A percentile compares a stretch with the other conserved stretches of the same genome.
Conservation (phyloP, 2,888 invertebrate genomes). For the Mechanitis mazaeus region DNA sequence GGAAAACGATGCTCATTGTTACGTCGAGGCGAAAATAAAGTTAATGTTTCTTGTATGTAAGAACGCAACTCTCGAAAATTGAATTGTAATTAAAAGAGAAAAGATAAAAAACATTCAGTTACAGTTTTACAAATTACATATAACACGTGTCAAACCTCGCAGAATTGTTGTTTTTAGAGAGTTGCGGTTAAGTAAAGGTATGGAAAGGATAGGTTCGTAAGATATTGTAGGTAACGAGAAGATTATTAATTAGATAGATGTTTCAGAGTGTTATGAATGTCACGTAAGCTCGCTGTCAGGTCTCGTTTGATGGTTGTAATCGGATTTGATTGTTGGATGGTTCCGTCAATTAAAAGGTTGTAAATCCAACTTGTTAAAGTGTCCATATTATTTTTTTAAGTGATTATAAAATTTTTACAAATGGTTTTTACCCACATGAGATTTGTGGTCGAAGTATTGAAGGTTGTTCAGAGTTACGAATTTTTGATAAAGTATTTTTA, state of each 20-base stretch:
- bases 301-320: conserved; percentile 50
- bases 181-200: conserved; percentile 27
- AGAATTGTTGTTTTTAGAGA: conserved; percentile 15
- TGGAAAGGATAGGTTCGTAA: conserved; percentile 25
- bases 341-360: conserved; percentile 67
- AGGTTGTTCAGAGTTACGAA: conserved; percentile 45
- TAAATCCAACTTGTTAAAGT: conserved; percentile 49
- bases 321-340: conserved; percentile 48
- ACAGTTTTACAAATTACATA: too few species aligned
- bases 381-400: conserved; percentile 69
- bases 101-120: neutral
- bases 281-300: conserved; percentile 49
- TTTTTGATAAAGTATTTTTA: conserved; percentile 63
- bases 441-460: conserved; percentile 33
- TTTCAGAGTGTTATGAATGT: conserved; percentile 47
- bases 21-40: conserved; percentile 30
- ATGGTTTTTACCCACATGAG: conserved; percentile 37
- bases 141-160: neutral
- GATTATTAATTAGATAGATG: conserved; percentile 43
- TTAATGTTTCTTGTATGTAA: conserved; percentile 29
- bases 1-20: conserved; percentile 32
- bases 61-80: conserved; percentile 27
- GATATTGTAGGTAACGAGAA: conserved; percentile 25
- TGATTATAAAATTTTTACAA: conserved; percentile 43
- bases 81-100: conserved; percentile 12